Percentiles rank a stretch among this genome's conserved stretches.
Conservation (phyloP, 2,113 vertebrate species). For the Mobula birostris region DNA sequence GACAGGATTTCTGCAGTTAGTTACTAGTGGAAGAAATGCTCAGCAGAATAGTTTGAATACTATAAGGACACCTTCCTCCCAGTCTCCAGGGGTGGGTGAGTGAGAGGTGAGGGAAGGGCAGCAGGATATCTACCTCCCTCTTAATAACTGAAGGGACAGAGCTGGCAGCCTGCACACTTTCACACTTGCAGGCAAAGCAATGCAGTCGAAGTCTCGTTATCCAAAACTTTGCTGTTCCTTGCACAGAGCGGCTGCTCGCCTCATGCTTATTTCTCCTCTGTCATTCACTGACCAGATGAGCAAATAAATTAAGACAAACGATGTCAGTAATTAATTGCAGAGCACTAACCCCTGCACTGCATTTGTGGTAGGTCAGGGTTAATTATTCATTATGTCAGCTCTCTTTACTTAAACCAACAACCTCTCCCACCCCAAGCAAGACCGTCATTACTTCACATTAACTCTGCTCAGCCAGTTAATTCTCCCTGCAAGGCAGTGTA, state of each 20-base stretch:
- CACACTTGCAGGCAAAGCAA: neutral
- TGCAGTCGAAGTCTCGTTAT: neutral
- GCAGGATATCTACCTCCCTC: neutral
- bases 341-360: neutral
- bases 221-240: neutral
- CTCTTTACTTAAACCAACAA: neutral
- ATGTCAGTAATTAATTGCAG: neutral
- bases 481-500: neutral
- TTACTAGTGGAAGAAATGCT: neutral
- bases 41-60: neutral
- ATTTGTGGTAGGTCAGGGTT: neutral
- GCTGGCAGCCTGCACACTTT: neutral
- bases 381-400: neutral
- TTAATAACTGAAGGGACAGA: neutral
- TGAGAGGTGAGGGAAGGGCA: neutral
- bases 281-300: neutral
- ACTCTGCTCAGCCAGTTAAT: neutral
- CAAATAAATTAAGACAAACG: neutral
- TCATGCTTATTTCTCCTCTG: neutral
- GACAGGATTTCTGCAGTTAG: neutral
- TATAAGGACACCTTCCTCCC: neutral
- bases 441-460: neutral
- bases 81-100: neutral
- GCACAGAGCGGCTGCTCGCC: neutral
- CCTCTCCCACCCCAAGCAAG: neutral